These are phyloP conservation scores for Oryzias woworae DNA, from an alignment of 2,113 vertebrate genomes.

Conservation along the genomic window DNA sequence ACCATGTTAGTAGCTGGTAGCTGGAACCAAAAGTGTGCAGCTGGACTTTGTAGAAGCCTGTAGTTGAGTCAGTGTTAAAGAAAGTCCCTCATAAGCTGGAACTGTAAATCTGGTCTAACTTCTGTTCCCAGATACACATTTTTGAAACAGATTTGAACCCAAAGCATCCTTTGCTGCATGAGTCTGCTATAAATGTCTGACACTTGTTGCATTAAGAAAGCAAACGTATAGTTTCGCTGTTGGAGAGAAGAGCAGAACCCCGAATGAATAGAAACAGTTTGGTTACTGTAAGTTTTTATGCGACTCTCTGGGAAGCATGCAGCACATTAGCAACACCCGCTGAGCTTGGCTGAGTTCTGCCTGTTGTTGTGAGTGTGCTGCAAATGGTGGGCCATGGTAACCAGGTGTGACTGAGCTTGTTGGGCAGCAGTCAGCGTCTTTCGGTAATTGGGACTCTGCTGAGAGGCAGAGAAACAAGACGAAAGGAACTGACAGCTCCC, in stretches of 20 bases:
- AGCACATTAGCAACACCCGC: slow-evolving; percentile 26
- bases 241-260: no score
- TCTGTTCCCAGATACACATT: slow-evolving; percentile 11
- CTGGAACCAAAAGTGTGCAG: background rate
- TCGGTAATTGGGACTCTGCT: slow-evolving; percentile 61
- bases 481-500: slow-evolving; percentile 62
- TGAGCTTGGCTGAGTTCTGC: slow-evolving; percentile 30
- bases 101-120: slow-evolving; percentile 17
- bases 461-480: slow-evolving; percentile 52
- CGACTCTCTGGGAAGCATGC: slow-evolving; percentile 22
- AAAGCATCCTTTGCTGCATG: background rate
- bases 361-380: slow-evolving; percentile 22
- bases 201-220: no score
- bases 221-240: no score
- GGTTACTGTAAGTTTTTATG: background rate
- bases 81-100: slow-evolving; percentile 7
- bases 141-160: background rate
- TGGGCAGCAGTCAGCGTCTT: slow-evolving; percentile 22
- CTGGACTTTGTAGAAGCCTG: slow-evolving; percentile 14
- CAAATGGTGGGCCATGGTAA: slow-evolving; percentile 30
- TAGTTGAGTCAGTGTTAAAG: slow-evolving; percentile 37
- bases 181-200: no score
- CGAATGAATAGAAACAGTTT: no score
- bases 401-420: slow-evolving; percentile 43
- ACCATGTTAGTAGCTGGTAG: slow-evolving; percentile 3